Evolutionary conservation across 2,888 invertebrate species (phyloP).

Genomic region (Mellilla xanthometata): DNA sequence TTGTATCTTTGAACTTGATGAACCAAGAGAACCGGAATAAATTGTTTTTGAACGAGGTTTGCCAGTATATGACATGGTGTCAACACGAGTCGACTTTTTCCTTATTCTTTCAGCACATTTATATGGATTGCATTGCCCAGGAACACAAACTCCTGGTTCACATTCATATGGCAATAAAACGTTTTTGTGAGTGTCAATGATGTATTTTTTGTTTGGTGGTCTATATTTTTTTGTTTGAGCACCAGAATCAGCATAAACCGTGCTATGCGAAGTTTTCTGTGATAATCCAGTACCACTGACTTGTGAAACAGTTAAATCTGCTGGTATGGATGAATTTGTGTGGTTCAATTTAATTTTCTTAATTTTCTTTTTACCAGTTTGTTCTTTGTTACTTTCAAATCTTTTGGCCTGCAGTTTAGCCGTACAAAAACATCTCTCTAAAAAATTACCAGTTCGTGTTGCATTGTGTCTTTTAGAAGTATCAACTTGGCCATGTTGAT

Average conservation of each 20-base stretch:
- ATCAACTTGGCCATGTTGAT: constrained; percentile 8
- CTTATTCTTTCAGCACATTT: constrained; percentile 1
- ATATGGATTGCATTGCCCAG: neutral
- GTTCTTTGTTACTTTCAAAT: neutral
- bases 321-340: neutral
- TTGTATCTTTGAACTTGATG: neutral
- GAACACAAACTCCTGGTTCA: constrained; percentile 4
- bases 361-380: neutral
- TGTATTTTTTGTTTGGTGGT: too few relatives aligned
- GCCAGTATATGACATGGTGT: neutral
- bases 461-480: neutral
- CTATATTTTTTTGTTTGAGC: too few relatives aligned
- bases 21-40: neutral
- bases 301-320: neutral
- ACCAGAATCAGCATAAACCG: too few relatives aligned
- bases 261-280: neutral
- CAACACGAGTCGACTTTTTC: neutral
- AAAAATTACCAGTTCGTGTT: neutral
- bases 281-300: constrained; percentile 2
- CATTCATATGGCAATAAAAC: neutral
- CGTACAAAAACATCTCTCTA: constrained; percentile 7
- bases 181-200: too few relatives aligned
- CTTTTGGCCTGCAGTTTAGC: neutral
- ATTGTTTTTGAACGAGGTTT: neutral
- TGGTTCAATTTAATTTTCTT: neutral